phyloP scores from a whole-genome alignment of 2,888 invertebrate species.

The Octodonta nipae region DNA sequence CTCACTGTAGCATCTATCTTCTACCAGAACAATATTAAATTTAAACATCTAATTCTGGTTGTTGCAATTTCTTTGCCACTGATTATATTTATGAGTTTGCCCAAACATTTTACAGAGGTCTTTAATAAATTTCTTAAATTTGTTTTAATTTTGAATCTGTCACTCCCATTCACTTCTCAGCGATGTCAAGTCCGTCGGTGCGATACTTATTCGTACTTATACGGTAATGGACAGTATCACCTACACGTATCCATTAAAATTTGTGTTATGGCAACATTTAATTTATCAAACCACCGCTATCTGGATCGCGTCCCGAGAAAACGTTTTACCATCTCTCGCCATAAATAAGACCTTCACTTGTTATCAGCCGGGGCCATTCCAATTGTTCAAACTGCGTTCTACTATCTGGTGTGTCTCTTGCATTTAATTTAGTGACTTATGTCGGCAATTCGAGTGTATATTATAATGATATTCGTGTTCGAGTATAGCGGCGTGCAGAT shows the following conservation, averaged over 20 bases:
- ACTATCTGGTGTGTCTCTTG: constrained; percentile 13
- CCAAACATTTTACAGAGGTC: no score
- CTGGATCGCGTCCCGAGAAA: constrained; percentile 10
- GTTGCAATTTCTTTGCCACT: no score
- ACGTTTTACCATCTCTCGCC: constrained; percentile 16
- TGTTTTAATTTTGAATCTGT: no score
- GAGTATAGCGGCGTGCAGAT: constrained; percentile 1
- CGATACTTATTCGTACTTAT: no score
- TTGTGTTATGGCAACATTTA: constrained; percentile 19
- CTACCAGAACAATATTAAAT: no score
- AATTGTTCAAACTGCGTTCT: constrained; percentile 16
- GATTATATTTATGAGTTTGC: no score
- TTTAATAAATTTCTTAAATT: no score
- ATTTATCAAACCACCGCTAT: constrained; percentile 20
- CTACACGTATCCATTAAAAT: constrained; percentile 19
- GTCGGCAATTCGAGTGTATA: constrained; percentile 2
- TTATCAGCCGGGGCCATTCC: constrained; percentile 15
- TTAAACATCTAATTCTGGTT: no score
- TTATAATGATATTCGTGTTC: constrained; percentile 2
- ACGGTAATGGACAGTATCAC: no score
- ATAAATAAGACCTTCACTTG: constrained; percentile 16
- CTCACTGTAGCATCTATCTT: no score
- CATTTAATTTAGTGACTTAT: constrained; percentile 11
- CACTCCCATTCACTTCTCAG: no score
- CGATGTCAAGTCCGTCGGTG: no score